Conservation (phyloP, 2,888 invertebrate genomes). For the Melinaea menophilus region DNA sequence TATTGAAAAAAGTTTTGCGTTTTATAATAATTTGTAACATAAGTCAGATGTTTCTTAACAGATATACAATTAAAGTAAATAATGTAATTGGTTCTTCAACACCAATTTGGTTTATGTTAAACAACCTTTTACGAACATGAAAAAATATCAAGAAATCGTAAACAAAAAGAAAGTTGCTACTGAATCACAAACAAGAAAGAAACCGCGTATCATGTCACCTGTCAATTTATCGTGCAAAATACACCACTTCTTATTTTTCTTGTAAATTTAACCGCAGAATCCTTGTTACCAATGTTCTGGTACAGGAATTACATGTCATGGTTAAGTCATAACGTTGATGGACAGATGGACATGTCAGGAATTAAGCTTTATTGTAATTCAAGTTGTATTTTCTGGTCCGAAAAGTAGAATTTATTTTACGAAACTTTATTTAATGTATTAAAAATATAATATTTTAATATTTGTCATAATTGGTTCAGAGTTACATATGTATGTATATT, state of each 20-base stretch:
- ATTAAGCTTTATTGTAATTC: constrained; percentile 6
- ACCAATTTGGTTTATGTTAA: background rate
- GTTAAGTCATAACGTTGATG: constrained; percentile 10
- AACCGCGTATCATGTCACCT: constrained; percentile 19
- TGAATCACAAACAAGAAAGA: constrained; percentile 2
- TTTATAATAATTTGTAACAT: constrained; percentile 1
- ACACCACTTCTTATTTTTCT: constrained; percentile 12
- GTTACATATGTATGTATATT: background rate
- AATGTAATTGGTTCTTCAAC: background rate
- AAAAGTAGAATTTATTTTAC: no score
- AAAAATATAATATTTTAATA: no score
- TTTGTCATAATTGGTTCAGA: no score
- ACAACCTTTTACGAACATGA: background rate
- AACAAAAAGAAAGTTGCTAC: background rate
- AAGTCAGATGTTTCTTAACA: background rate
- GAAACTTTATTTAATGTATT: no score
- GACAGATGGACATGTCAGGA: constrained; percentile 10
- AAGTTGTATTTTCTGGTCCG: background rate
- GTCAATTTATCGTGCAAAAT: constrained; percentile 18
- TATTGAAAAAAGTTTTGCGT: constrained; percentile 6
- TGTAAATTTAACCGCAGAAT: constrained; percentile 18
- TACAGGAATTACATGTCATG: constrained; percentile 9
- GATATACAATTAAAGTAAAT: background rate
- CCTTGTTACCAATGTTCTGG: constrained; percentile 10
- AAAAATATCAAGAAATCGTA: background rate